A percentile compares a stretch with the other conserved stretches of the same genome.
phyloP scores from a whole-genome alignment of 2,888 invertebrate genomes.

The Ariolimax columbianus region DNA sequence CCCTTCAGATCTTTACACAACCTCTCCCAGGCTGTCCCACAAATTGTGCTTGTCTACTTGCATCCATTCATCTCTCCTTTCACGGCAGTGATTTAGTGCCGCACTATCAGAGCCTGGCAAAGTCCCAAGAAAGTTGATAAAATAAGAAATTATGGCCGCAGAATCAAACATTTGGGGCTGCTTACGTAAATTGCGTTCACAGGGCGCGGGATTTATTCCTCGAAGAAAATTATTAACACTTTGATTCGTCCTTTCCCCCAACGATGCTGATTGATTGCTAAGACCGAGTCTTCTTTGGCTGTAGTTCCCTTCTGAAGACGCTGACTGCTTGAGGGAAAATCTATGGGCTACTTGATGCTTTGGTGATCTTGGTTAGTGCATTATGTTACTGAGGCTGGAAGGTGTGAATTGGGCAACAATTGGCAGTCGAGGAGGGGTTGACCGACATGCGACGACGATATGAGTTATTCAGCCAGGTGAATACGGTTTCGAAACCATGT shows the following conservation, averaged over 20 bases:
- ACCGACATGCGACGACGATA: no score
- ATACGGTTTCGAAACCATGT: no score
- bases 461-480: no score
- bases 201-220: constrained; percentile 7
- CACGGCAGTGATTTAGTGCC: constrained; percentile 17
- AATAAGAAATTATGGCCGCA: constrained; percentile 17
- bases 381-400: background rate
- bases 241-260: constrained; percentile 11
- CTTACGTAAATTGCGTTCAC: constrained; percentile 25
- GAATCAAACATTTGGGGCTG: constrained; percentile 30
- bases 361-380: background rate
- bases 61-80: constrained; percentile 15
- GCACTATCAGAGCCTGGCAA: background rate
- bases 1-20: background rate
- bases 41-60: background rate
- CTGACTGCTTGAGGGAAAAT: constrained; percentile 33
- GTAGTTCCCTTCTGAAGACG: background rate
- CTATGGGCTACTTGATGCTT: constrained; percentile 21
- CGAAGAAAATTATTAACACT: constrained; percentile 38
- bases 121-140: constrained; percentile 8
- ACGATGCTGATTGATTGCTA: constrained; percentile 29
- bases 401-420: background rate
- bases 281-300: background rate
- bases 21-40: background rate
- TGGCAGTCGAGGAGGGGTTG: background rate